Conservation (phyloP, 2,797 vertebrate species). For the Alca torda region DNA sequence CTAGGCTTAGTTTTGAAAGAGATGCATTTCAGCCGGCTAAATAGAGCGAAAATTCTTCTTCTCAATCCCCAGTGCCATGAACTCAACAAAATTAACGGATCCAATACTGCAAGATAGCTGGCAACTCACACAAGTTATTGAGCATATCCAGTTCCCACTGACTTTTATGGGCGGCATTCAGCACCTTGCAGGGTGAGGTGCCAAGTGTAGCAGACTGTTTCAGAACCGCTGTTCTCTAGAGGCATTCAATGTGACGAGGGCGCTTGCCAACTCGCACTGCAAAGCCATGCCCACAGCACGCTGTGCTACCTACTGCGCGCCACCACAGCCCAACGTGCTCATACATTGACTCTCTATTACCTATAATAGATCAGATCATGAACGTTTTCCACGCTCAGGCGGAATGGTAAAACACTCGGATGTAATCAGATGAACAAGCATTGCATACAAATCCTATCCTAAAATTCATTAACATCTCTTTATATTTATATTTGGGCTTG, state of each 20-base stretch:
- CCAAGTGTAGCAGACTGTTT: background rate
- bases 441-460: background rate
- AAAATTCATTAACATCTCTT: background rate
- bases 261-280: constrained; percentile 41
- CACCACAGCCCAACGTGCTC: background rate
- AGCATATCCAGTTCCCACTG: constrained; percentile 38
- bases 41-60: background rate
- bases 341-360: background rate
- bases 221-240: constrained; percentile 42
- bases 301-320: background rate
- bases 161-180: background rate
- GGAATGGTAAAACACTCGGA: background rate
- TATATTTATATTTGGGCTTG: background rate
- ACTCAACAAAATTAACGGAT: background rate
- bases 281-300: constrained; percentile 15
- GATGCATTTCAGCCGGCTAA: background rate
- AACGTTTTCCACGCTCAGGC: background rate
- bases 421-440: background rate
- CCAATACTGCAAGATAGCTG: background rate
- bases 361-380: background rate
- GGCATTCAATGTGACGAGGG: background rate
- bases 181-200: constrained; percentile 34
- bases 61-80: background rate
- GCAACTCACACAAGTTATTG: background rate
- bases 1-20: background rate